These are phyloP conservation scores for Polylopha cassiicola DNA, from an alignment of 2,888 invertebrate species.

Conservation along the genomic window DNA sequence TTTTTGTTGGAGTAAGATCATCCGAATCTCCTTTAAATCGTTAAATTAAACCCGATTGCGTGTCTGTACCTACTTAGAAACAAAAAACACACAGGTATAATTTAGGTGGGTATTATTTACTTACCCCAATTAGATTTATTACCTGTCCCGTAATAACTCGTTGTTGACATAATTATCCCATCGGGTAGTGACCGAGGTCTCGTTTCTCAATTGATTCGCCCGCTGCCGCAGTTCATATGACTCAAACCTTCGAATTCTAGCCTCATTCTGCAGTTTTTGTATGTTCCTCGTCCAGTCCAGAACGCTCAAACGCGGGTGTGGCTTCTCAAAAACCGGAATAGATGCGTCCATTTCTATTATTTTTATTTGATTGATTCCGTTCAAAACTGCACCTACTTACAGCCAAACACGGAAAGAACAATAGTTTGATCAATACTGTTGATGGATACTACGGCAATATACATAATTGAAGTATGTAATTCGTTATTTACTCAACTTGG, in stretches of 20 bases:
- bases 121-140: slow-evolving; percentile 23
- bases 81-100: too few species aligned
- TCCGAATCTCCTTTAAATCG: too few species aligned
- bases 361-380: too few species aligned
- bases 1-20: too few species aligned
- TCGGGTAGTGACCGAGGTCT: slow-evolving; percentile 82
- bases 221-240: slow-evolving; percentile 83
- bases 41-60: too few species aligned
- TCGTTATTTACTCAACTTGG: too few species aligned
- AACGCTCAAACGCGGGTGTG: slow-evolving; percentile 80
- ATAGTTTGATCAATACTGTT: slow-evolving; percentile 35
- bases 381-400: too few species aligned
- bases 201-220: slow-evolving; percentile 83
- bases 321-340: slow-evolving; percentile 79
- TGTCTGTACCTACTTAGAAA: too few species aligned
- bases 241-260: slow-evolving; percentile 80
- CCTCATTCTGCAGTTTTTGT: slow-evolving; percentile 82
- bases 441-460: too few species aligned
- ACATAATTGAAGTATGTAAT: too few species aligned
- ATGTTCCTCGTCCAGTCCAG: slow-evolving; percentile 87
- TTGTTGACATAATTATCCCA: slow-evolving; percentile 89
- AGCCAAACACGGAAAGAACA: too few species aligned
- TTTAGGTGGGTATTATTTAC: too few species aligned
- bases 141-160: slow-evolving; percentile 83
- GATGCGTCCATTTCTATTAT: slow-evolving; percentile 72